These are phyloP conservation scores for Sinella curviseta DNA, from an alignment of 1,140 invertebrate genomes.

Conservation along the genomic window DNA sequence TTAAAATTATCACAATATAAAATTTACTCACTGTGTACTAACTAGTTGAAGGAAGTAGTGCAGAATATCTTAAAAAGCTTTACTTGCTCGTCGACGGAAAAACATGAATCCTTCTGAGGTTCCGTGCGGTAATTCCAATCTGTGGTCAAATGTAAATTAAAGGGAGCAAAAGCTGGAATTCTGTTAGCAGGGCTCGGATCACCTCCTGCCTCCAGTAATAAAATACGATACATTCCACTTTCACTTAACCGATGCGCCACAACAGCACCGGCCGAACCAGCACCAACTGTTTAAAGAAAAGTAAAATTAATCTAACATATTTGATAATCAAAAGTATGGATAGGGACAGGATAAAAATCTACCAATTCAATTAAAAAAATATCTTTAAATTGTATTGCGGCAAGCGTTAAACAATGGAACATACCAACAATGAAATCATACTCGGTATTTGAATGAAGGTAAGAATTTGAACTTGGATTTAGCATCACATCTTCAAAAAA, in stretches of 20 bases:
- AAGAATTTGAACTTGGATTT: background rate
- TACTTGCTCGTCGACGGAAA: background rate
- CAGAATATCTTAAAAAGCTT: background rate
- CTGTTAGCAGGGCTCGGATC: background rate
- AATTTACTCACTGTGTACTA: background rate
- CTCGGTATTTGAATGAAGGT: background rate
- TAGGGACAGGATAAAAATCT: no score
- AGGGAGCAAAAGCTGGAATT: background rate
- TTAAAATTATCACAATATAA: background rate
- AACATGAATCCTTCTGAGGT: conserved; percentile 3
- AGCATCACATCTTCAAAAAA: background rate
- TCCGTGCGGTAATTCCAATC: conserved; percentile 18
- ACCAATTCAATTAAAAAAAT: no score
- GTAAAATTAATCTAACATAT: background rate
- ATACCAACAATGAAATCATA: conserved; percentile 19
- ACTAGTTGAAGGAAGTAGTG: no score
- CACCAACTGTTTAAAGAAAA: conserved; percentile 12
- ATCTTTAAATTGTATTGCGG: background rate
- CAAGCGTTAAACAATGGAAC: no score
- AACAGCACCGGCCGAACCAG: background rate
- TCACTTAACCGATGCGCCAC: background rate
- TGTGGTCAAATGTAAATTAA: conserved; percentile 14
- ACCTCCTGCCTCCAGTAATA: conserved; percentile 19
- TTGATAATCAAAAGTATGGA: no score
- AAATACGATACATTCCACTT: background rate